Evolutionary conservation across 2,888 invertebrate species (phyloP), one percentile per base, ranked within the genome.

Genomic region (Automeris io): DNA sequence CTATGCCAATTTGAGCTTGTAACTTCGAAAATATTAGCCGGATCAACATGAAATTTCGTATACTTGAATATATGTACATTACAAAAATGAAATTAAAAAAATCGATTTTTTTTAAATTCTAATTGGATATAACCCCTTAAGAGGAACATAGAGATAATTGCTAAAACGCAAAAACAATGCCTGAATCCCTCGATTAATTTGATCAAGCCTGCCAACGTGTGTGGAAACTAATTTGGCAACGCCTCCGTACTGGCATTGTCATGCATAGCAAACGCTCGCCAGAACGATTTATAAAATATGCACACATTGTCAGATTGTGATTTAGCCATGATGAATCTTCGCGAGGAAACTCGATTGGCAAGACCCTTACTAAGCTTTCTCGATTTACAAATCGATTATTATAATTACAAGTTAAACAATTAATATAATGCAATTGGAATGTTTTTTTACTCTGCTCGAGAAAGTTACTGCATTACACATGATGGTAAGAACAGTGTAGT

Each of bases 201-300:
- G 21, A 21, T 32, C 18, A 32, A 31, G 31, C 12, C 22, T 23
- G 31, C 22, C 22, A 16, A 11, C 13, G 21, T 9, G 54, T 45
- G 54, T 54, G 52, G 47, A 64, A 70, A 70, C 70, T 77, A 73
- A 74, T 77, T 72, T 66, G 58, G 60, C 61, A 56, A 37, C 53
- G 45, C 49, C 52, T 59, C 43, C 51, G 44, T 49, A 54, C 42
- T 47, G 49, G 52, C 53, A 54, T 57, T 45, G 51, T 57, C 63
- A 71, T 79, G 74, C 75, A 80, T 79, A 74, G 64, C 68, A 68
- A 63, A 80, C 71, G 60, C 51, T 46, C 40, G 61, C 54, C 54
- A 70, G 71, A 78, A 57, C 70, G 70, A 65, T 72, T 61, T 64
- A 78, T 81, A 70, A 79, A 80, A 78, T 79, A 80, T 80, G 71